These are phyloP conservation scores for Himalopsyche anomala DNA, from an alignment of 2,888 invertebrate species.

Conservation along the genomic window DNA sequence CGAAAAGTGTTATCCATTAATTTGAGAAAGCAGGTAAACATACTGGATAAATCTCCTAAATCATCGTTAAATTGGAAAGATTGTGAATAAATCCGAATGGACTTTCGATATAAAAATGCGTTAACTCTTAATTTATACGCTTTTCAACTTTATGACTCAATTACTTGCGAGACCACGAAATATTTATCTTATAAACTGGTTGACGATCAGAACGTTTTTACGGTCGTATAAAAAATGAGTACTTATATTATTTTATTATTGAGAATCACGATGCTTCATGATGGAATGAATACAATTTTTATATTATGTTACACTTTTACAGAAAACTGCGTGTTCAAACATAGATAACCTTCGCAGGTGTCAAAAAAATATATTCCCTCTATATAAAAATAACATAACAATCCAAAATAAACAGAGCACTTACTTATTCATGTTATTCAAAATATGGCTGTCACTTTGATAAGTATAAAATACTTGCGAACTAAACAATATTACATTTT, in stretches of 20 bases:
- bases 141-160: constrained; percentile 31
- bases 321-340: neutral
- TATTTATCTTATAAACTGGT: constrained; percentile 32
- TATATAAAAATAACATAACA: too few relatives aligned
- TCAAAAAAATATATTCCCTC: too few relatives aligned
- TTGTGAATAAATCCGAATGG: neutral
- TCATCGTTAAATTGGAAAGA: constrained; percentile 1
- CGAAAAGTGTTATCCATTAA: too few relatives aligned
- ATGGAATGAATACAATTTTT: neutral
- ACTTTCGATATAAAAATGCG: constrained; percentile 1
- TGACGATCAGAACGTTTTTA: constrained; percentile 33
- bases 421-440: too few relatives aligned
- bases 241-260: constrained; percentile 31
- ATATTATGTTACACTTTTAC: neutral
- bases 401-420: too few relatives aligned
- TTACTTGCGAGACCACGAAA: constrained; percentile 3
- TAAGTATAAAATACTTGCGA: too few relatives aligned
- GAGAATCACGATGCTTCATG: neutral
- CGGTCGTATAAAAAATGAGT: neutral
- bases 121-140: constrained; percentile 39
- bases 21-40: too few relatives aligned
- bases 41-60: neutral
- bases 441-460: too few relatives aligned
- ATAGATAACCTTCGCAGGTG: too few relatives aligned
- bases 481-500: too few relatives aligned